These are phyloP conservation scores for Catotricha subobsoleta DNA, from an alignment of 2,888 invertebrate genomes.

Conservation along the genomic window DNA sequence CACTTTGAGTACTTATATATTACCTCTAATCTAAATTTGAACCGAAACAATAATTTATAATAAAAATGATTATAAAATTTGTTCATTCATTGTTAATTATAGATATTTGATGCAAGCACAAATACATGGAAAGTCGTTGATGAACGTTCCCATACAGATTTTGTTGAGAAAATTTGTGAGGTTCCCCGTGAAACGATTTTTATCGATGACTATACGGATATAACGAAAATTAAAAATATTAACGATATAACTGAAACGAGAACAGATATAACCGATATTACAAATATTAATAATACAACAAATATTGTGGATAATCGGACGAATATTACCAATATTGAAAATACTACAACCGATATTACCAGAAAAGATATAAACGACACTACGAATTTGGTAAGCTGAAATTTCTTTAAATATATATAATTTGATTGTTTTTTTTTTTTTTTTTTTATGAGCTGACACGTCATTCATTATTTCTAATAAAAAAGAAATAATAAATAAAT, in stretches of 20 bases:
- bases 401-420: too few relatives aligned
- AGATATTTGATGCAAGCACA: slow-evolving; percentile 30
- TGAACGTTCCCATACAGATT: slow-evolving; percentile 29
- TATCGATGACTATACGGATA: slow-evolving; percentile 29
- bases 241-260: slow-evolving; percentile 10
- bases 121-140: slow-evolving; percentile 30
- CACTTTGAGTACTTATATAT: too few relatives aligned
- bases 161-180: slow-evolving; percentile 29
- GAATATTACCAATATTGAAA: too few relatives aligned
- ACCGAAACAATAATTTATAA: too few relatives aligned
- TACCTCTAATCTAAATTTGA: too few relatives aligned
- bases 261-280: slow-evolving; percentile 18
- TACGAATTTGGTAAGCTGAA: too few relatives aligned
- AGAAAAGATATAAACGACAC: too few relatives aligned
- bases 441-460: too few relatives aligned
- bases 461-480: too few relatives aligned
- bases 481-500: too few relatives aligned
- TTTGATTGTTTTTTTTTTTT: too few relatives aligned
- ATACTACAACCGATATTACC: too few relatives aligned
- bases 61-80: background rate
- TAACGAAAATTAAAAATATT: slow-evolving; percentile 21
- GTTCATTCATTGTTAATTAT: background rate
- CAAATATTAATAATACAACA: slow-evolving; percentile 7
- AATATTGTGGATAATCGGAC: slow-evolving; percentile 7
- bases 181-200: slow-evolving; percentile 25